Conservation (phyloP, 2,888 invertebrate species). For the Acronicta alni region DNA sequence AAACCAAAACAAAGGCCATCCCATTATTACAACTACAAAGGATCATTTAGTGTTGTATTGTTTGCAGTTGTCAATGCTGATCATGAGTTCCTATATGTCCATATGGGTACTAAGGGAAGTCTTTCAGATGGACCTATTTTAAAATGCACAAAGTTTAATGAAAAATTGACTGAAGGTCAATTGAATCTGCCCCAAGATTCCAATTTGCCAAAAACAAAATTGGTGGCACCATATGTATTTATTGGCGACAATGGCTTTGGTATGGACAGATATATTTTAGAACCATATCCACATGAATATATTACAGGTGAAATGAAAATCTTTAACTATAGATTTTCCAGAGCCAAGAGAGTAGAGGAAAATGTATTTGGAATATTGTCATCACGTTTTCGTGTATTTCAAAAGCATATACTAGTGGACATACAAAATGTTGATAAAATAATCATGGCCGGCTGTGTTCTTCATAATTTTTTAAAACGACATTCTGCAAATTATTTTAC, state of each 20-base stretch:
- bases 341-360: conserved; percentile 7
- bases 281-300: conserved; percentile 5
- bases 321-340: conserved; percentile 10
- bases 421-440: conserved; percentile 13
- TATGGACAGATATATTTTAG: conserved; percentile 10
- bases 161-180: conserved; percentile 4
- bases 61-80: conserved; percentile 9
- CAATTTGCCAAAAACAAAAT: conserved; percentile 2
- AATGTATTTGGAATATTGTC: conserved; percentile 9
- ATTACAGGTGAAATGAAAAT: conserved; percentile 1
- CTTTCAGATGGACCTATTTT: not conserved
- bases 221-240: conserved; percentile 8
- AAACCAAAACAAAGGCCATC: conserved; percentile 5
- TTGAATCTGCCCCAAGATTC: conserved; percentile 3
- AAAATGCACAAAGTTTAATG: conserved; percentile 1
- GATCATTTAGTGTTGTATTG: conserved; percentile 8
- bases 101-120: not conserved
- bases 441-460: conserved; percentile 4
- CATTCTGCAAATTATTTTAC: conserved; percentile 9
- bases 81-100: conserved; percentile 4
- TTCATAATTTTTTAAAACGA: conserved; percentile 10
- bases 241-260: conserved; percentile 12
- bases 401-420: conserved; percentile 6
- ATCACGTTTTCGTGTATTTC: conserved; percentile 9
- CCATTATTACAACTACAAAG: conserved; percentile 11